Evolutionary conservation across 2,888 invertebrate genomes (phyloP).

Genomic region (Melinaea menophilus): DNA sequence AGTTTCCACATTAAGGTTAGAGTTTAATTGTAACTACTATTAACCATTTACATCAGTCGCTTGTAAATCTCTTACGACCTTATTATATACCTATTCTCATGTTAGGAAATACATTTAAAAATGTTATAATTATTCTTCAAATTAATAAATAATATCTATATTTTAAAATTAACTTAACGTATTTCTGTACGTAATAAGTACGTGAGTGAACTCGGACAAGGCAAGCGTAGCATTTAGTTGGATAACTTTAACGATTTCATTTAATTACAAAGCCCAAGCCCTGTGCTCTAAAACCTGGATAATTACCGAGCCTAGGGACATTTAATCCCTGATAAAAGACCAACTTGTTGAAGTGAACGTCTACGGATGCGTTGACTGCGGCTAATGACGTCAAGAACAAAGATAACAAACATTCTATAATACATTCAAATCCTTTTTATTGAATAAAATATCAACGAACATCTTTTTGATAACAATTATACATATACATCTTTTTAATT

Average conservation of each 20-base stretch:
- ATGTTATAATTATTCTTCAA: neutral
- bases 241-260: constrained; percentile 53
- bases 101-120: neutral
- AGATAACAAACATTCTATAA: neutral
- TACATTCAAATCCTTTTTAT: neutral
- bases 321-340: constrained; percentile 34
- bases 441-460: too few species aligned
- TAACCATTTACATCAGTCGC: constrained; percentile 23
- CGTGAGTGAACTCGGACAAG: constrained; percentile 1
- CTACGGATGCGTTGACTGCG: constrained; percentile 12
- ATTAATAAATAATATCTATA: too few species aligned
- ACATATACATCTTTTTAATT: too few species aligned
- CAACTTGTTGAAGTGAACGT: constrained; percentile 23
- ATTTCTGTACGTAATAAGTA: too few species aligned
- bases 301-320: constrained; percentile 47
- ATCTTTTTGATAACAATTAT: too few species aligned
- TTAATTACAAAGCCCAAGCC: constrained; percentile 54
- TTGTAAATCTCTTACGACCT: constrained; percentile 21
- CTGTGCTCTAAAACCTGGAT: constrained; percentile 44
- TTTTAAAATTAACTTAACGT: too few species aligned
- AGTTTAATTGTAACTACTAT: constrained; percentile 20
- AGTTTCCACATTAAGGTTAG: constrained; percentile 15
- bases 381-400: neutral
- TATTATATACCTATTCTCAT: constrained; percentile 3
- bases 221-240: constrained; percentile 42